A percentile compares a stretch with the other conserved stretches of the same genome.
phyloP scores from a whole-genome alignment of 2,888 invertebrate species.

The Nasonovia ribisnigri region DNA sequence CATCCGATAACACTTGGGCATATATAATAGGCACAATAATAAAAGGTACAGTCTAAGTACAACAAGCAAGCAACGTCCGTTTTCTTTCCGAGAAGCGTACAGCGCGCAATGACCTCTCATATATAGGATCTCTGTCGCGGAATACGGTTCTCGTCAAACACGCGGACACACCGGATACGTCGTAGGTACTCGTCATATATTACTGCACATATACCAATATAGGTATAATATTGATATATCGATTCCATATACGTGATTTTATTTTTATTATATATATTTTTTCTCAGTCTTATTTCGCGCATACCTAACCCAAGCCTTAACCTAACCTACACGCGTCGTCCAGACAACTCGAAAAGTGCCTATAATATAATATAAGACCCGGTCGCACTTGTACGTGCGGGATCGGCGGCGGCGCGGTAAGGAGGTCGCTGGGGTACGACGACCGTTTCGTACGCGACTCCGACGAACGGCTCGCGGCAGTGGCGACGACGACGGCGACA shows the following conservation, averaged over 20 bases:
- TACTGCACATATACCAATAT: neutral
- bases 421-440: constrained; percentile 59
- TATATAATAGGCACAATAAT: neutral
- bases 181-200: neutral
- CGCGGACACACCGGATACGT: constrained; percentile 23
- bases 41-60: neutral
- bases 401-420: constrained; percentile 16
- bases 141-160: constrained; percentile 22
- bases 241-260: constrained; percentile 38
- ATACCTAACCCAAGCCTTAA: neutral
- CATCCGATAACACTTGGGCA: neutral
- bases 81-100: neutral
- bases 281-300: constrained; percentile 4
- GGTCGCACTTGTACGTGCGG: constrained; percentile 34
- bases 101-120: neutral
- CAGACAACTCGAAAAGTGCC: constrained; percentile 20
- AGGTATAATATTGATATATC: neutral
- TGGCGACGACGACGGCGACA: neutral
- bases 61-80: neutral
- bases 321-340: constrained; percentile 1
- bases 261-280: constrained; percentile 17
- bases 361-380: neutral
- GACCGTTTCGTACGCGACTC: constrained; percentile 25
- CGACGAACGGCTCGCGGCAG: constrained; percentile 37
- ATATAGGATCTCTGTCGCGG: neutral